Evolutionary conservation across 1,140 invertebrate genomes (phyloP).

Genomic region (Philopotamus ludificatus): DNA sequence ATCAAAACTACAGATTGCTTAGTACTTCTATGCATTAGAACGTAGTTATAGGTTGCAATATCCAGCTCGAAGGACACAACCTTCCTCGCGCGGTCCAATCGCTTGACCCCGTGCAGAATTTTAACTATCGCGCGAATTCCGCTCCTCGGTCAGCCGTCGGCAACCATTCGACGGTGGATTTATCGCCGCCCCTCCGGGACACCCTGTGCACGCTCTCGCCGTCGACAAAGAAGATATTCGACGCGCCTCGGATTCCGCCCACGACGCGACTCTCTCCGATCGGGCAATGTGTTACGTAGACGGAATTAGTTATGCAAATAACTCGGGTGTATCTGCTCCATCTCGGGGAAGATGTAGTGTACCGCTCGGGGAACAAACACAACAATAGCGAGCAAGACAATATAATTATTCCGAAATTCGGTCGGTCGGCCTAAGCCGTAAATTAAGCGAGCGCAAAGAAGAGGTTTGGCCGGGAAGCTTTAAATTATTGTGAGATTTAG

Average conservation of each 20-base stretch:
- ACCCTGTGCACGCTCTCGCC: background rate
- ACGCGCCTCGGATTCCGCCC: slow-evolving; percentile 2
- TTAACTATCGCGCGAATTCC: background rate
- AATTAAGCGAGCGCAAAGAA: slow-evolving; percentile 42
- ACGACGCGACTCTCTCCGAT: background rate
- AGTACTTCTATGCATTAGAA: too few species aligned
- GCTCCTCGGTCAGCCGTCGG: background rate
- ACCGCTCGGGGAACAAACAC: slow-evolving; percentile 30
- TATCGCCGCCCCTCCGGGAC: slow-evolving; percentile 8
- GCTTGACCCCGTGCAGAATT: too few species aligned
- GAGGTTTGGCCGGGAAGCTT: slow-evolving; percentile 38
- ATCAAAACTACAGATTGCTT: too few species aligned
- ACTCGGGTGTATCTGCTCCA: slow-evolving; percentile 16
- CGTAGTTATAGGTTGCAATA: too few species aligned
- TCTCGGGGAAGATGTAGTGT: slow-evolving; percentile 2
- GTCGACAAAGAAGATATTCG: slow-evolving; percentile 6
- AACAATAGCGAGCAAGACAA: slow-evolving; percentile 38
- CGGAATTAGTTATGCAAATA: slow-evolving; percentile 41
- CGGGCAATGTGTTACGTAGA: slow-evolving; percentile 20
- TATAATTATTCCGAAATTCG: slow-evolving; percentile 42
- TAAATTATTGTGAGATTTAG: slow-evolving; percentile 43
- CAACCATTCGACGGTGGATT: background rate
- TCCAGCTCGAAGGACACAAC: too few species aligned
- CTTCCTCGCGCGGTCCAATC: too few species aligned
- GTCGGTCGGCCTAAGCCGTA: slow-evolving; percentile 36